Percentiles rank a stretch among this genome's conserved stretches.
Conservation (phyloP, 2,113 vertebrate genomes). For the Trichomycterus rosablanca region DNA sequence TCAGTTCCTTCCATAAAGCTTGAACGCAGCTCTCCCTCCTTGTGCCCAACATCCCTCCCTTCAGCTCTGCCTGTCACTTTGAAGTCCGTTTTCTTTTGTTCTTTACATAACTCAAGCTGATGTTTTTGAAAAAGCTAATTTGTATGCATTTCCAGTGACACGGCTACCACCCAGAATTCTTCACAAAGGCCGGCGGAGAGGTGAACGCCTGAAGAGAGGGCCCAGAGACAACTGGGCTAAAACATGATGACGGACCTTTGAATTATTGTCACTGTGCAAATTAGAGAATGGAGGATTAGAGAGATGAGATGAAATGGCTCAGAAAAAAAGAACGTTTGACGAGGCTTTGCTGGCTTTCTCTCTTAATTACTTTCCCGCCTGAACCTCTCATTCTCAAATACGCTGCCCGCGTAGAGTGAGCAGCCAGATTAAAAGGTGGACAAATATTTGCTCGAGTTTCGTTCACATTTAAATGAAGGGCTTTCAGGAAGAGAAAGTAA, state of each 20-base stretch:
- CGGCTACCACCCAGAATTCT: conserved; percentile 79
- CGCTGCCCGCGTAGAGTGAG: conserved; percentile 9
- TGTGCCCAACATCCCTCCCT: conserved; percentile 22
- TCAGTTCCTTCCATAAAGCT: conserved; percentile 63
- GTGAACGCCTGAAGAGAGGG: conserved; percentile 49
- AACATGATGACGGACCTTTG: conserved; percentile 57
- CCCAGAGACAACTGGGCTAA: conserved; percentile 46
- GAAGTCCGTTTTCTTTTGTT: conserved; percentile 83
- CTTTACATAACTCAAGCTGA: conserved; percentile 79
- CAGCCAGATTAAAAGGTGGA: conserved; percentile 31
- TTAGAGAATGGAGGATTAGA: conserved; percentile 55
- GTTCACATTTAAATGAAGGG: conserved; percentile 18
- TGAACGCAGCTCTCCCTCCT: conserved; percentile 50
- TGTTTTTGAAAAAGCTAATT: conserved; percentile 77
- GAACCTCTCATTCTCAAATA: conserved; percentile 34
- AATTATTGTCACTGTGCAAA: conserved; percentile 61
- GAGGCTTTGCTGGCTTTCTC: conserved; percentile 52
- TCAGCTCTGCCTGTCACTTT: conserved; percentile 59
- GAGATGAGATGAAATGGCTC: conserved; percentile 50
- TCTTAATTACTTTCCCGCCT: conserved; percentile 44
- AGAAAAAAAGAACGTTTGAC: conserved; percentile 39
- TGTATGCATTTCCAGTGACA: conserved; percentile 72
- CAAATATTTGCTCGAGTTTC: conserved; percentile 41
- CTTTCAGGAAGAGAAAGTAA: conserved; percentile 18
- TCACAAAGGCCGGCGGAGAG: conserved; percentile 56